A percentile compares a stretch with the other conserved stretches of the same genome.
Evolutionary conservation across 2,797 vertebrate genomes (phyloP).

Genomic region (Taeniopygia guttata): DNA sequence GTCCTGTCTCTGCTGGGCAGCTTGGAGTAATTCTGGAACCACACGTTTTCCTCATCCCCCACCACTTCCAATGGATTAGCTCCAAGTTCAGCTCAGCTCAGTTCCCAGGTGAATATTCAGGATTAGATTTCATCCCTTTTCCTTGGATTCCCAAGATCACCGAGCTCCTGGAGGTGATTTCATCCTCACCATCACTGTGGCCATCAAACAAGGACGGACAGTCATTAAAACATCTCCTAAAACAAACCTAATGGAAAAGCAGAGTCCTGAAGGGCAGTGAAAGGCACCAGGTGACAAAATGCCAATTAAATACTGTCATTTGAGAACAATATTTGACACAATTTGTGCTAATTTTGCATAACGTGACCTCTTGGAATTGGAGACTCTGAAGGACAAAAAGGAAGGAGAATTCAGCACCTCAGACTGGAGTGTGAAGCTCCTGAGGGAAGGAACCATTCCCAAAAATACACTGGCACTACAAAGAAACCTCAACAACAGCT

Average conservation of each 20-base stretch:
- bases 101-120: neutral
- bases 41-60: neutral
- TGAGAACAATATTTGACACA: neutral
- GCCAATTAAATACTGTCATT: neutral
- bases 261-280: neutral
- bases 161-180: neutral
- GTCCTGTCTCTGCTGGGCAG: neutral
- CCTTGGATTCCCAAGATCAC: neutral
- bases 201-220: neutral
- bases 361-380: accelerated
- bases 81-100: neutral
- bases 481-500: neutral
- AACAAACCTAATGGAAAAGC: neutral
- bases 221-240: neutral
- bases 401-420: neutral
- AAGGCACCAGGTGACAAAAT: neutral
- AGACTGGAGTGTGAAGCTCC: neutral
- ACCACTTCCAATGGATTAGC: neutral
- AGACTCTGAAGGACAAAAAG: neutral
- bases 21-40: neutral
- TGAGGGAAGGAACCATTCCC: neutral
- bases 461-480: neutral
- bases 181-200: neutral
- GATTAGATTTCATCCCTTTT: neutral
- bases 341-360: neutral